These are phyloP conservation scores for Rutpela maculata DNA, from an alignment of 2,888 invertebrate species.

Conservation along the genomic window DNA sequence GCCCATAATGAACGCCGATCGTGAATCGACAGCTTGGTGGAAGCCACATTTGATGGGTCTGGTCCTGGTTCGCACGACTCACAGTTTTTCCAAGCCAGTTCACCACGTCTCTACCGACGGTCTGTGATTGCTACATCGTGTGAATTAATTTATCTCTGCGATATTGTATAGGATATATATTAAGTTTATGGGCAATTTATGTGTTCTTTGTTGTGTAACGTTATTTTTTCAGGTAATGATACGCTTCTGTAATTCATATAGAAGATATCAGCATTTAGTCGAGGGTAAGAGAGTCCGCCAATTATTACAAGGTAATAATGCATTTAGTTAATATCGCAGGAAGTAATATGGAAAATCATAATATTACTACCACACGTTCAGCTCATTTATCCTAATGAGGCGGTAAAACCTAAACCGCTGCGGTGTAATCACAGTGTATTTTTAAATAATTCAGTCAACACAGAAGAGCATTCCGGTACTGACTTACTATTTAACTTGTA, in stretches of 20 bases:
- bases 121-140: conserved; percentile 53
- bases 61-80: conserved; percentile 48
- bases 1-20: conserved; percentile 34
- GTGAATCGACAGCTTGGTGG: conserved; percentile 23
- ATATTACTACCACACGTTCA: conserved; percentile 1
- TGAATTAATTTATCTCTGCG: conserved; percentile 53
- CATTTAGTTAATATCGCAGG: neutral
- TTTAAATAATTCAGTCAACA: neutral
- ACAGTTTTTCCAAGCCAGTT: conserved; percentile 52
- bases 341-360: conserved; percentile 9
- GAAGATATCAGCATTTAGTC: conserved; percentile 30
- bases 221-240: conserved; percentile 57
- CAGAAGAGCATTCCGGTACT: neutral
- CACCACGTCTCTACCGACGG: conserved; percentile 41
- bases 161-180: conserved; percentile 32
- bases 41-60: conserved; percentile 19
- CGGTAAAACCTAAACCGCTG: neutral
- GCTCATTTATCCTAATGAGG: neutral
- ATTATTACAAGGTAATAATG: neutral
- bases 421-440: neutral
- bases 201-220: conserved; percentile 57
- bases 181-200: conserved; percentile 54
- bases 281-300: conserved; percentile 14
- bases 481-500: too few relatives aligned
- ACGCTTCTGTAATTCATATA: conserved; percentile 50